Evolutionary conservation across 2,888 invertebrate species (phyloP), one percentile per base, ranked within the genome.

Genomic region (Exocentrus adspersus): DNA sequence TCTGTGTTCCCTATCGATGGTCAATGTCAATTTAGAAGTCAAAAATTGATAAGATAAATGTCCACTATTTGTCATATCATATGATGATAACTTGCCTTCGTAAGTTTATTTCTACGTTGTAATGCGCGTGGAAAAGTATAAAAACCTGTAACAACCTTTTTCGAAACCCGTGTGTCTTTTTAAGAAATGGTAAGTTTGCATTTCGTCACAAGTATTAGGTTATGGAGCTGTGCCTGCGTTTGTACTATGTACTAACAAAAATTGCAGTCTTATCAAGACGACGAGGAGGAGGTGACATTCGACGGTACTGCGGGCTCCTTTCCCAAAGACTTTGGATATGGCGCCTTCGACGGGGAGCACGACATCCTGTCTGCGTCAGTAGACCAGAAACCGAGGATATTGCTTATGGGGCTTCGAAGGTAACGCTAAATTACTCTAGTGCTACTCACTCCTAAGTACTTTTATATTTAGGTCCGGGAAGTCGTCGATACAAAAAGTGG

Each of bases 401-500:
- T 98, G 30, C 84, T 98, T 19, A 97, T 98, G 97, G 98, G 98
- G 2, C 86, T 97, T 12, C 87, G 97, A 81, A 91, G 94, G 94
- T 93, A 12, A 37, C 10, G 5, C n/a, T n/a, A n/a, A n/a, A n/a
- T n/a, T n/a, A n/a, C n/a, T n/a, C n/a, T n/a, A n/a, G n/a, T n/a
- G n/a, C n/a, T n/a, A n/a, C n/a, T n/a, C n/a, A n/a, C n/a, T n/a
- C n/a, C n/a, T n/a, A n/a, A n/a, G n/a, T 0, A 5, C 14, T 12
- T 70, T 41, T 12, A 60, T 62, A 88, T 88, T 70, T 79, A 94
- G 98, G 81, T 98, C 98, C 78, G 99, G 99, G 50, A 99, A 99
- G 83, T 98, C 98, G 54, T 99, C 98, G 0, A 99, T 99, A 78
- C 97, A 98, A 81, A 98, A 99, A 87, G 99, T 99, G 2, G 99